These are phyloP conservation scores for Drosophila pectinifera DNA, from an alignment of 1,140 invertebrate species.

Conservation along the genomic window DNA sequence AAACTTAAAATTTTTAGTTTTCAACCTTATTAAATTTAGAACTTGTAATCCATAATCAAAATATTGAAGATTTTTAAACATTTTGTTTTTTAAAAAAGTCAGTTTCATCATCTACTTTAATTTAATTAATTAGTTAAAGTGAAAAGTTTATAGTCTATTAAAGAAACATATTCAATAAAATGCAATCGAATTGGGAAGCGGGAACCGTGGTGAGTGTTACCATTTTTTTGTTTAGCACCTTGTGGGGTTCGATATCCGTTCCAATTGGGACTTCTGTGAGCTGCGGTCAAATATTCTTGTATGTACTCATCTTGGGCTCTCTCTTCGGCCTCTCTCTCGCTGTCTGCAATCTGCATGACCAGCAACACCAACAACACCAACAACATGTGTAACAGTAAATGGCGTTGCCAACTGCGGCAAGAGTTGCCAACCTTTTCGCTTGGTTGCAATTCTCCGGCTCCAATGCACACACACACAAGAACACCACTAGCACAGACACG, in stretches of 20 bases:
- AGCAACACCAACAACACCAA: conserved; percentile 49
- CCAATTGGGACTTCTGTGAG: conserved; percentile 56
- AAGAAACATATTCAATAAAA: neutral
- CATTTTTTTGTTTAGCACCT: neutral
- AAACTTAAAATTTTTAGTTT: no score
- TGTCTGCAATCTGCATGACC: conserved; percentile 75
- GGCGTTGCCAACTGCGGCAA: conserved; percentile 60
- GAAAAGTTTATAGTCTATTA: neutral
- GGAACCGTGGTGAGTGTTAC: neutral
- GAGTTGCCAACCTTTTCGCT: conserved; percentile 79
- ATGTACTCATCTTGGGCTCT: conserved; percentile 43
- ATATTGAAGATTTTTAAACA: no score
- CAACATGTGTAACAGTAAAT: conserved; percentile 47
- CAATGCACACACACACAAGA: conserved; percentile 60
- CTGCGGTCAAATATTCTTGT: conserved; percentile 57
- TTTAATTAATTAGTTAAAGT: no score
- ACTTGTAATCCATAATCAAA: no score
- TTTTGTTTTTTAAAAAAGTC: no score
- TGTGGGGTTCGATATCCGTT: conserved; percentile 47
- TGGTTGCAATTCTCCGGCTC: conserved; percentile 75
- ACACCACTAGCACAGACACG: conserved; percentile 14
- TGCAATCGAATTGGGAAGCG: no score
- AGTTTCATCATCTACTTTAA: no score
- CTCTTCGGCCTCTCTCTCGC: conserved; percentile 13
- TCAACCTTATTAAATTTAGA: no score